Conservation (phyloP, 2,797 vertebrate species). For the Mormyrus hasselquistii region DNA sequence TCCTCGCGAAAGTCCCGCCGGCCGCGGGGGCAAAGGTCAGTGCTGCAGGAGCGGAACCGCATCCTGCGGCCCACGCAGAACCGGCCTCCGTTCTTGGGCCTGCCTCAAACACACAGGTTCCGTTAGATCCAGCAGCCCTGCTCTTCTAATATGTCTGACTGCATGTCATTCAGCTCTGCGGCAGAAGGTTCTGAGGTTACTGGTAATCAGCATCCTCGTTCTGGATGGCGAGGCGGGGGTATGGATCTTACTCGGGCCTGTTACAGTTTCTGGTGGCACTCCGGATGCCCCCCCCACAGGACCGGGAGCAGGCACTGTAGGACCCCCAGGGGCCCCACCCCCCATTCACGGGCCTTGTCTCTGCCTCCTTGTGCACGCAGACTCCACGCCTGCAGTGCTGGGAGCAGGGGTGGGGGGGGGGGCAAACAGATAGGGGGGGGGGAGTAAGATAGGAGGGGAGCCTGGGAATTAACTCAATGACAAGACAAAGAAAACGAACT, state of each 20-base stretch:
- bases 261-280: conserved; percentile 82
- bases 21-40: conserved; percentile 83
- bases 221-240: not conserved
- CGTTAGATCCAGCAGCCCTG: not conserved
- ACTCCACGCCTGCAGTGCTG: conserved; percentile 88
- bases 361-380: conserved; percentile 84
- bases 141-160: not conserved
- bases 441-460: not conserved
- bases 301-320: conserved; percentile 84
- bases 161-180: not conserved
- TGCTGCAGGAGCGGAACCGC: conserved; percentile 96
- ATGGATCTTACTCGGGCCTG: conserved; percentile 79
- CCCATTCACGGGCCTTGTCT: conserved; percentile 77
- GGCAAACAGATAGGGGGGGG: not conserved
- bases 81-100: conserved; percentile 86
- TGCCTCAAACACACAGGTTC: conserved; percentile 36
- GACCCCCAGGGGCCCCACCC: conserved; percentile 92
- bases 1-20: conserved; percentile 85
- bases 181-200: not conserved
- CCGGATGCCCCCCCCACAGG: conserved; percentile 90
- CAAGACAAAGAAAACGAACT: not conserved
- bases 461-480: not conserved
- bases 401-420: not conserved
- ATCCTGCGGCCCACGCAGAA: conserved; percentile 93
- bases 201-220: not conserved